Evolutionary conservation across 1,140 invertebrate genomes (phyloP), one percentile per base, ranked within the genome.

Genomic region (Magallana gigas): DNA sequence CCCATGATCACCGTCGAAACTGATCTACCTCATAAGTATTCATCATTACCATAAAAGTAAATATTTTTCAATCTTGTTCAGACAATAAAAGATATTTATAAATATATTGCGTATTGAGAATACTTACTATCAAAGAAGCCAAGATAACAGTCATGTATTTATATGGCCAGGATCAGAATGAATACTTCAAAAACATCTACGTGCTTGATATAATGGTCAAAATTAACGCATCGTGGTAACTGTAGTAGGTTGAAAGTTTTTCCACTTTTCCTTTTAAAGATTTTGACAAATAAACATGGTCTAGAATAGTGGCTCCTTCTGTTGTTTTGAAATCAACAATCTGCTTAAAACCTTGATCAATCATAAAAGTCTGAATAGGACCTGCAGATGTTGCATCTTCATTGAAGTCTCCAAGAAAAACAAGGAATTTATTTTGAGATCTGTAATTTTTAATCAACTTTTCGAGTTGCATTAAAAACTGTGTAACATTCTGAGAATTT

Each of bases 401-500:
- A 57, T 87, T 87, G 29, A 87, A 87, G 57, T 87, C 86, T 11
- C 86, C 86, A 11, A 60, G 9, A 83, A 83, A 48, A n/a, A 83
- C 84, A 12, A n/a, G 11, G 11, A 12, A 12, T 80, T 29, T 29
- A 80, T 16, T 18, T 12, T 80, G 12, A 12, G 11, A 18, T n/a
- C 29, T 80, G 16, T 18, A 80, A 16, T 18, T 2, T 80, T 12
- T 12, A 80, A 80, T 29, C 1, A 80, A 1, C 16, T 29, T 36
- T 12, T 4, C 11, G 29, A 80, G 76, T 18, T 36, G 14, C 12
- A 18, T 36, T 80, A 80, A 12, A 36, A 80, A 80, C 16, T 18
- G 14, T 16, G 16, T 4, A 18, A 18, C 29, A 12, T 12, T 4
- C 11, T 76, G 76, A 18, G 23, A 57, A 3, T 76, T 36, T 57